Base-by-base conservation (phyloP, 2,888 invertebrate genomes). In the Heliconius erato region DNA sequence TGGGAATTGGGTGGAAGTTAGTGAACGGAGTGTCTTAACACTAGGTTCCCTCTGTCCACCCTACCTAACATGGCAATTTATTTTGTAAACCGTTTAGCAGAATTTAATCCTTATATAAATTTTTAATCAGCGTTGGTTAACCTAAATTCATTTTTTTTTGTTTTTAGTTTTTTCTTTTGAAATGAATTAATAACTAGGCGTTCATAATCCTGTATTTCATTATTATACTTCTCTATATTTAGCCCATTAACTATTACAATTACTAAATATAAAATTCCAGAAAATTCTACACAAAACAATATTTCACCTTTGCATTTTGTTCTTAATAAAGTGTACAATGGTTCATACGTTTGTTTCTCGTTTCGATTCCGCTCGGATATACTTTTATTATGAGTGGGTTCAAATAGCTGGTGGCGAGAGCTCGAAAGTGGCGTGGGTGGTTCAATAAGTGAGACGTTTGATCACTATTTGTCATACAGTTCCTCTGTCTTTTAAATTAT, bases 401-500 rank as follows among this genome's bases (percentile, higher is more conserved):
- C 32, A 26, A 74, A 76, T 79, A 79, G 71, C 65, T 44, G 28
- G n/a, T 77, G 82, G 74, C 28, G 82, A 40, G 82, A 84, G 80
- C 83, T 82, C 80, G 69, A 84, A 82, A 84, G 84, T 79, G n/a
- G 80, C 82, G 84, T 82, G 69, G 82, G 84, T 23, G 23, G 82
- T 71, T 49, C 59, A 63, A 71, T 71, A 81, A 76, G 76, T 35
- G 76, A 76, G 54, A 71, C 63, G 28, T 67, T 49, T n/a, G 40
- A n/a, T 71, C 23, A 54, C 79, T n/a, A 32, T 69, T 76, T 35
- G 76, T 76, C 76, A 63, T 76, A 59, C 23, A 7, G 76, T 76
- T n/a, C n/a, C 16, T 76, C 23, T 63, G n/a, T 28, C 7, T 76
- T 63, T 40, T 63, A 63, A 76, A 76, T n/a, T 63, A 23, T 35